Evolutionary conservation across 2,888 invertebrate genomes (phyloP), one percentile per base, ranked within the genome.

Genomic region (Dicroscelio sp.): DNA sequence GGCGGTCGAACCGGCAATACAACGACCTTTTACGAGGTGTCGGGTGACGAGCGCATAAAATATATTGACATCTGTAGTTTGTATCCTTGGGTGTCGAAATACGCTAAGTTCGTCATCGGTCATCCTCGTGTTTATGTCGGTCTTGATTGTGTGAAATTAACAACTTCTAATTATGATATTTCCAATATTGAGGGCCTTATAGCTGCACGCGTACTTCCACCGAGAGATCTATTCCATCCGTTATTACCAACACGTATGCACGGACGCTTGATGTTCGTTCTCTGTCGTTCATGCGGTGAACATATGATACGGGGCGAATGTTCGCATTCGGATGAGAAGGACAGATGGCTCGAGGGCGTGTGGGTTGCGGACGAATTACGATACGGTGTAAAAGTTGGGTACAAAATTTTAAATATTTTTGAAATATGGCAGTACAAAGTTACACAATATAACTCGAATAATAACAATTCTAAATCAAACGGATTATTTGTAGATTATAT

Each of bases 361-460:
- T 97, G 95, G 95, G 95, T 96, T 20, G 93, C 94, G 0, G 95
- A 95, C 20, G 96, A 97, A 90, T 58, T 69, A 0, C 35, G 93
- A 43, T 94, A 94, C 86, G 96, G 96, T 10, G 48, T 96, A 0
- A 38, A 92, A 79, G 90, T 92, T 38, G 96, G 96, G 0, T 97
- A 96, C 82, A 84, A 89, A 60, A 92, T 96, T n/a, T 2, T 95
- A 0, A 90, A 96, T 67, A 92, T 96, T 6, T 89, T 92, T 58
- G 96, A 96, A 89, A 94, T 96, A 5, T 96, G 96, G 94, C 93
- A 96, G 75, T 96, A 96, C 75, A 63, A 94, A 27, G 79, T 93
- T 27, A 92, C 93, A 2, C 86, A 91, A 30, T 95, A 94, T 63
- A 88, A 80, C n/a, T n/a, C n/a, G n/a, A n/a, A n/a, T n/a, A n/a